These are phyloP conservation scores for Diabrotica virgifera DNA, from an alignment of 1,140 invertebrate species.

Conservation along the genomic window DNA sequence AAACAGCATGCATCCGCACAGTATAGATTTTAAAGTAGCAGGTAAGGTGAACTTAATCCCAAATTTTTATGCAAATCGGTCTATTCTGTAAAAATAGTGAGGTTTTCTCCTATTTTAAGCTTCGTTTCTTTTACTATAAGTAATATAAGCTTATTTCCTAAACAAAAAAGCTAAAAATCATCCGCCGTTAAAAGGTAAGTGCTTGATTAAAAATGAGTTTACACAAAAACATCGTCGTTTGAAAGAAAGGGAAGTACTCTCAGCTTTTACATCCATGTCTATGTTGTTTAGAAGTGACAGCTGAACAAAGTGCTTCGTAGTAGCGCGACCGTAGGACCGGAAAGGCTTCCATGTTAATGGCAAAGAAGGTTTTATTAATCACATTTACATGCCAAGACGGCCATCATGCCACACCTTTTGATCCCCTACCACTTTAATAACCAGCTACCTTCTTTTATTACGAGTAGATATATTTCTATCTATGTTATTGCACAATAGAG, in stretches of 20 bases:
- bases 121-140: too few relatives aligned
- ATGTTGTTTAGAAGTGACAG: slow-evolving; percentile 16
- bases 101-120: too few relatives aligned
- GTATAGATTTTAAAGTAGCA: too few relatives aligned
- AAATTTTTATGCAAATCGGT: too few relatives aligned
- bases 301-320: slow-evolving; percentile 13
- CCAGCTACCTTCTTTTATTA: slow-evolving; percentile 2
- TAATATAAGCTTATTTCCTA: neutral
- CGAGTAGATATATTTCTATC: neutral
- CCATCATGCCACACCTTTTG: slow-evolving; percentile 16
- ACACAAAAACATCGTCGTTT: neutral
- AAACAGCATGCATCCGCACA: too few relatives aligned
- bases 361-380: slow-evolving; percentile 24
- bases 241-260: neutral
- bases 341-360: slow-evolving; percentile 28
- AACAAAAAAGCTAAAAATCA: neutral
- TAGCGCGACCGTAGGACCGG: slow-evolving; percentile 4
- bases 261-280: neutral
- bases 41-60: too few relatives aligned
- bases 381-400: slow-evolving; percentile 27
- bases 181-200: neutral
- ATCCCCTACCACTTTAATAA: neutral
- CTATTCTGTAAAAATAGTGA: too few relatives aligned
- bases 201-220: neutral
- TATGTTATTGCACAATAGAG: too few relatives aligned